Evolutionary conservation across 2,888 invertebrate species (phyloP), one percentile per base, ranked within the genome.

Genomic region (Eupithecia dodoneata): DNA sequence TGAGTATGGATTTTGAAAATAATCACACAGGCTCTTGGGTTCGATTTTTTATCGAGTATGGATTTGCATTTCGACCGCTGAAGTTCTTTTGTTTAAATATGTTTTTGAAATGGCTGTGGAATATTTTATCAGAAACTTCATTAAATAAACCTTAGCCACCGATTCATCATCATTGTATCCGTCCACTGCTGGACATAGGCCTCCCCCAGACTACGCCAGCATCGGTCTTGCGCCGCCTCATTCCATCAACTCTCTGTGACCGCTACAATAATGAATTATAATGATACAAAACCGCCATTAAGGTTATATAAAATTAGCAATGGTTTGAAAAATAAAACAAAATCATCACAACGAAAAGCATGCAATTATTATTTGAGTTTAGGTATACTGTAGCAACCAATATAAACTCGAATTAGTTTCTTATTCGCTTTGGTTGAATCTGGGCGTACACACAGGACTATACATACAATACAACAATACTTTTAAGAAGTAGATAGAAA

Each of bases 21-120:
- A 66, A 42, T 65, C 13, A 41, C 0, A 42, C 15, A 69, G 67
- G 7, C 67, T 44, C 67, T 45, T 44, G 67, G 44, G 15, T 44
- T 67, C 44, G 67, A 69, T 69, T 69, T 67, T 41, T 67, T 42
- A 42, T 66, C 66, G 18, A 7, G 7, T 55, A n/a, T 55, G 6
- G 3, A n/a, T 55, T 55, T n/a, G n/a, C n/a, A 55, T 0, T 55
- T 30, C 30, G 30, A 0, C 30, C 30, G 30, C 30, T 55, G n/a
- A n/a, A 55, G 2, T 55, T 55, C n/a, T n/a, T n/a, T 55, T n/a
- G n/a, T 55, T 55, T 55, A 6, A n/a, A 55, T 6, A 55, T 55
- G n/a, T n/a, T 55, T 55, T n/a, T 55, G 52, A n/a, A 55, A n/a
- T 3, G 55, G 9, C 47, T 10, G 2, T 47, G 47, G 10, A 55